Evolutionary conservation across 2,888 invertebrate genomes (phyloP).

Genomic region (Ceratothoa steindachneri): DNA sequence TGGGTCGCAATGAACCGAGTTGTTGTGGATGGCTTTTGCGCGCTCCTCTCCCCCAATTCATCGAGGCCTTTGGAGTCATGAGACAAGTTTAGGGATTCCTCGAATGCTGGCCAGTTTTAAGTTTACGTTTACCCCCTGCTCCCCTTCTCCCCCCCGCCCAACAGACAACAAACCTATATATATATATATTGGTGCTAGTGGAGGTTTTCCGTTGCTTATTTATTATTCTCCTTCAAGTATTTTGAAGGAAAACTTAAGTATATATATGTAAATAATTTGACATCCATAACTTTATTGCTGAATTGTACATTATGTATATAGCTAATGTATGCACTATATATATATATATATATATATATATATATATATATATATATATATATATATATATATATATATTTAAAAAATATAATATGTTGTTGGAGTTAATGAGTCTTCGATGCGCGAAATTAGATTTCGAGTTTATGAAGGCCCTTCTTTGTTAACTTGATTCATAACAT

Average conservation of each 20-base stretch:
- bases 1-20: too few relatives aligned
- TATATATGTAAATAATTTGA: neutral
- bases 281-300: neutral
- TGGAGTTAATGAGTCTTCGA: neutral
- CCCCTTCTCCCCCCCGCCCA: too few relatives aligned
- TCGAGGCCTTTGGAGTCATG: too few relatives aligned
- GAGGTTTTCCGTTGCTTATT: neutral
- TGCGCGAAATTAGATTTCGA: neutral
- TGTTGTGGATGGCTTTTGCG: too few relatives aligned
- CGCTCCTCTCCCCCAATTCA: too few relatives aligned
- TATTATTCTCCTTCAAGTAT: neutral
- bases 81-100: too few relatives aligned
- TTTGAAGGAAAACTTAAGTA: neutral
- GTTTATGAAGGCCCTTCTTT: too few relatives aligned
- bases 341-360: neutral
- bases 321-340: too few relatives aligned
- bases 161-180: neutral
- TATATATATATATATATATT: neutral
- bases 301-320: too few relatives aligned
- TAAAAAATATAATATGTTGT: neutral
- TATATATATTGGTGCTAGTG: neutral
- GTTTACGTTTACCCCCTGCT: too few relatives aligned
- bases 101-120: too few relatives aligned
- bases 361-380: neutral
- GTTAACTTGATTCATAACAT: too few relatives aligned